Conservation (phyloP, 2,113 vertebrate genomes). For the Pampusana beccarii region DNA sequence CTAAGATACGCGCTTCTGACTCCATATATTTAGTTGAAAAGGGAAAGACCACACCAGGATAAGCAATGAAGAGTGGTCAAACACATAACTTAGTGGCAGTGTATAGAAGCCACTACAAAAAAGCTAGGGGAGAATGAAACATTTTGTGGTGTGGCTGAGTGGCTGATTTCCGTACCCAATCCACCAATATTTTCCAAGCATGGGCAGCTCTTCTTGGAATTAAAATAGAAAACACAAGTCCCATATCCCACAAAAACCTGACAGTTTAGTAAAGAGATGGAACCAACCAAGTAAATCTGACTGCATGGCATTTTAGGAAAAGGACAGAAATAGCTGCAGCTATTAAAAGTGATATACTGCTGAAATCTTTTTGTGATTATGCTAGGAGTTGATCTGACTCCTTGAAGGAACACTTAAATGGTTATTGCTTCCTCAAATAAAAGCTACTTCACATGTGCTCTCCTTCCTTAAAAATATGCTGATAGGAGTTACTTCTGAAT, state of each 20-base stretch:
- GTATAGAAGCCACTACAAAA: slow-evolving; percentile 78
- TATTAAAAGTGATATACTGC: slow-evolving; percentile 28
- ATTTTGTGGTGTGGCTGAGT: slow-evolving; percentile 69
- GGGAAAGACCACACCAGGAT: slow-evolving; percentile 79
- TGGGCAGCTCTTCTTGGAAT: slow-evolving; percentile 69
- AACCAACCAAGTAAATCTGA: slow-evolving; percentile 42
- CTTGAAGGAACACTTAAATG: background rate
- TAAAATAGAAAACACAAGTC: slow-evolving; percentile 77
- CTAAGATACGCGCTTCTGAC: slow-evolving; percentile 75
- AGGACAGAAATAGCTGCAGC: slow-evolving; percentile 58
- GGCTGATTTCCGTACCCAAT: slow-evolving; percentile 71
- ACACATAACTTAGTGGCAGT: slow-evolving; percentile 75
- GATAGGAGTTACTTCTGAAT: background rate
- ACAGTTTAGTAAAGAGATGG: slow-evolving; percentile 54
- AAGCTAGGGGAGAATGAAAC: slow-evolving; percentile 68
- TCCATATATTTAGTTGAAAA: slow-evolving; percentile 73
- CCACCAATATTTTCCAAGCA: slow-evolving; percentile 76
- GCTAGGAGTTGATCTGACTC: background rate
- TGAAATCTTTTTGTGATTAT: slow-evolving; percentile 44
- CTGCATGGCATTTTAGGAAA: slow-evolving; percentile 54
- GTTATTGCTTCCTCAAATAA: slow-evolving; percentile 18
- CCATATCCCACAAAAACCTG: slow-evolving; percentile 54
- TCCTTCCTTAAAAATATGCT: background rate
- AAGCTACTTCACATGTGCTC: background rate
- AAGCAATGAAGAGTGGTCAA: slow-evolving; percentile 74